A percentile compares a stretch with the other conserved stretches of the same genome.
Evolutionary conservation across 2,113 vertebrate species (phyloP).

Genomic region (Bubo scandiacus): DNA sequence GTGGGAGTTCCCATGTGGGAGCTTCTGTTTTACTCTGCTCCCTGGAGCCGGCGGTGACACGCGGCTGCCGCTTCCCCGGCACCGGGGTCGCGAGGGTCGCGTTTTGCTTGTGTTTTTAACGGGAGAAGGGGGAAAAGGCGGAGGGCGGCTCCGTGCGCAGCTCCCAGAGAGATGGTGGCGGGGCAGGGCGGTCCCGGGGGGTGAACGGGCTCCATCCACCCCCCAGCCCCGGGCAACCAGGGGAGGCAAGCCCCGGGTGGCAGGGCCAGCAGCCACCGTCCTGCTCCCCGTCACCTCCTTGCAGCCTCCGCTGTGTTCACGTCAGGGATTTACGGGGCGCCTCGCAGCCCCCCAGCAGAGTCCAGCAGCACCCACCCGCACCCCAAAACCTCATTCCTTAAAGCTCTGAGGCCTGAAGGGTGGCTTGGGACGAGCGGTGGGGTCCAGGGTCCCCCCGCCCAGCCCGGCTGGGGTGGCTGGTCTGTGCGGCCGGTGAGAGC

Average conservation of each 20-base stretch:
- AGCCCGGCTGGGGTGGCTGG: too few species aligned
- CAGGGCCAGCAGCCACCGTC: neutral
- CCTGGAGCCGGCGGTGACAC: accelerated
- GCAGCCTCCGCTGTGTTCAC: accelerated
- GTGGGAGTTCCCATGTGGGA: accelerated
- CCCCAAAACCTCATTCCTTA: neutral
- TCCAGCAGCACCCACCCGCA: too few species aligned
- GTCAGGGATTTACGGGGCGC: accelerated
- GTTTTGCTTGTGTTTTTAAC: neutral
- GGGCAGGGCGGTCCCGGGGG: too few species aligned
- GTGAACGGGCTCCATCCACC: too few species aligned
- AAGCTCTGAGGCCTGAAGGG: neutral
- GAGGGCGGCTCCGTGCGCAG: accelerated
- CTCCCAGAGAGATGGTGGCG: accelerated
- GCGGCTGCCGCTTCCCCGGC: accelerated
- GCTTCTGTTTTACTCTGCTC: accelerated
- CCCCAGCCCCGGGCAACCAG: neutral
- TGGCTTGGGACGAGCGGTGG: neutral
- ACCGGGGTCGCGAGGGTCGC: accelerated
- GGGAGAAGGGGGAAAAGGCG: accelerated
- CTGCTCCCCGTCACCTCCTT: too few species aligned
- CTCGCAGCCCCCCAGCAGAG: neutral
- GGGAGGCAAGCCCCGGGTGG: neutral
- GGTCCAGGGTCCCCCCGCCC: neutral
- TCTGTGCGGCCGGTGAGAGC: too few species aligned